These are phyloP conservation scores for Latrodectus geometricus DNA, from an alignment of 1,140 invertebrate species.

Conservation along the genomic window DNA sequence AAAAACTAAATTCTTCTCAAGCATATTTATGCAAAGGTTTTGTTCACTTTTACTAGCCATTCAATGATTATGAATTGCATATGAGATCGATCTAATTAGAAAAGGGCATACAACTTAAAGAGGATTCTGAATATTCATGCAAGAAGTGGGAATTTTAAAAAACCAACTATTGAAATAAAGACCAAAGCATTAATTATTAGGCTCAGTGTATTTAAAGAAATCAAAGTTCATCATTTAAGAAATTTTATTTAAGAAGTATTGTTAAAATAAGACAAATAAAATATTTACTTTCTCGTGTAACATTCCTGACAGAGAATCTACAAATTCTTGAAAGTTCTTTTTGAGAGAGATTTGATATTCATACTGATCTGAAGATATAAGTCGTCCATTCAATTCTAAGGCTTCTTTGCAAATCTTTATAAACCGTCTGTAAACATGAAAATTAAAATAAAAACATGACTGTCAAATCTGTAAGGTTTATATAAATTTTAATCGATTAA, in stretches of 20 bases:
- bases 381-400: conserved; percentile 85
- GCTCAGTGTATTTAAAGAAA: too few species aligned
- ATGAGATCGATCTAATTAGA: too few species aligned
- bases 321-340: conserved; percentile 87
- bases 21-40: too few species aligned
- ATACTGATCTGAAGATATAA: conserved; percentile 86
- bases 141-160: too few species aligned
- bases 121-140: too few species aligned
- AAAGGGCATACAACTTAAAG: too few species aligned
- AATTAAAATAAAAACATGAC: conserved; percentile 63
- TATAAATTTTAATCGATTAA: too few species aligned
- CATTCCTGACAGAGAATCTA: conserved; percentile 74
- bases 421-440: conserved; percentile 80
- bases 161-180: too few species aligned
- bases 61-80: too few species aligned
- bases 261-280: not conserved
- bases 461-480: not conserved
- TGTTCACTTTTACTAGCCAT: too few species aligned
- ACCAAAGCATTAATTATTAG: too few species aligned
- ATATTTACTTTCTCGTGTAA: conserved; percentile 43
- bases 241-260: not conserved
- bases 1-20: too few species aligned
- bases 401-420: conserved; percentile 87
- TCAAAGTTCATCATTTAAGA: not conserved
- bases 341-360: conserved; percentile 89